Evolutionary conservation across 64 coral and sea anemone species (phyloP).

Genomic region (Montipora capricornis): DNA sequence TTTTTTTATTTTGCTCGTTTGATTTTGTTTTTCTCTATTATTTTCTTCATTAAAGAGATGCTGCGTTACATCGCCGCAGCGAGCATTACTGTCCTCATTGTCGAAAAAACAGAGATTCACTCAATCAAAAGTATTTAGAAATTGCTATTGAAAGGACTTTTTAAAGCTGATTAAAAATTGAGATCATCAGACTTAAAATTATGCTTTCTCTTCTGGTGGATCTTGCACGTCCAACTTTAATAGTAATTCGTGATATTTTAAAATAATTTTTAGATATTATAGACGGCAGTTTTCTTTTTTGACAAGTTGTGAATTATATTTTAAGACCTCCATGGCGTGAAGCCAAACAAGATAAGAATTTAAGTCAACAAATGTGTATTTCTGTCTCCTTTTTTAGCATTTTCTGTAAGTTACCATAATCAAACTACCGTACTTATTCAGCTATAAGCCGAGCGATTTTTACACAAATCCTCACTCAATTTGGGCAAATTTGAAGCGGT

Average conservation of each 20-base stretch:
- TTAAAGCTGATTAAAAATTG: not conserved
- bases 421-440: too few relatives aligned
- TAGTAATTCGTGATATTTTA: not conserved
- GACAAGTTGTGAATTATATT: not conserved
- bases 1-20: too few relatives aligned
- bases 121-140: not conserved
- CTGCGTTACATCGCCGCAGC: not conserved
- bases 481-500: too few relatives aligned
- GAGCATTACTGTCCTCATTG: not conserved
- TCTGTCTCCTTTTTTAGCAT: not conserved
- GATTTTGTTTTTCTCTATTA: too few relatives aligned
- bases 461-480: too few relatives aligned
- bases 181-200: not conserved
- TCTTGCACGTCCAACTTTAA: not conserved
- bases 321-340: not conserved
- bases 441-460: too few relatives aligned
- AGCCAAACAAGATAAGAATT: not conserved
- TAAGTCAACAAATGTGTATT: not conserved
- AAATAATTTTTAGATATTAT: not conserved
- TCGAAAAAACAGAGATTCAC: not conserved
- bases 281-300: not conserved
- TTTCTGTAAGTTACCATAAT: conserved; percentile 10
- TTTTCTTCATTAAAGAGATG: not conserved
- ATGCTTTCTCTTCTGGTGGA: not conserved
- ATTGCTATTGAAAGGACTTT: not conserved